A percentile compares a stretch with the other conserved stretches of the same genome.
These are phyloP conservation scores for Hoplodrina blanda DNA, from an alignment of 2,888 invertebrate genomes.

Conservation along the genomic window DNA sequence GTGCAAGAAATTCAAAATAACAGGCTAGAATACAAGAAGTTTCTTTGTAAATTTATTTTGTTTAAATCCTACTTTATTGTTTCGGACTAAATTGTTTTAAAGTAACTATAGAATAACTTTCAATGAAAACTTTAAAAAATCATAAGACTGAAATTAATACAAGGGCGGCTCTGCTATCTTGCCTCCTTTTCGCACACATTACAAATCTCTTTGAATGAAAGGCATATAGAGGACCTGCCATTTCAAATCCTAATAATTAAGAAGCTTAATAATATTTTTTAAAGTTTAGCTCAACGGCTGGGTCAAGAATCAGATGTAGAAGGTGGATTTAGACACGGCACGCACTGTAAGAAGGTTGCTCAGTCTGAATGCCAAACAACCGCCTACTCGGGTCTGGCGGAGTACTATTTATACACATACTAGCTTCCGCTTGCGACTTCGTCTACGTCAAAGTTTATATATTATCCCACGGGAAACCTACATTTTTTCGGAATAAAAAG, in stretches of 20 bases:
- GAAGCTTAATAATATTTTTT: too few species aligned
- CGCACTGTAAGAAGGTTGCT: background rate
- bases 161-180: too few species aligned
- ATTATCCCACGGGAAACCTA: too few species aligned
- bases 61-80: background rate
- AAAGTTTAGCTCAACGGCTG: background rate
- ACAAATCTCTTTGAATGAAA: background rate
- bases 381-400: too few species aligned
- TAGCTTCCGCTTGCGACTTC: too few species aligned
- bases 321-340: background rate
- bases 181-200: background rate
- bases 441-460: too few species aligned
- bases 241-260: background rate
- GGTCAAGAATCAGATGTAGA: background rate
- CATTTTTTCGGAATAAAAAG: too few species aligned
- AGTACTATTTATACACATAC: too few species aligned
- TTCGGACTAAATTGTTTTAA: too few species aligned
- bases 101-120: too few species aligned
- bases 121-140: too few species aligned
- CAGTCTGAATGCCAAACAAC: background rate
- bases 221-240: background rate
- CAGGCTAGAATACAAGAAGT: background rate
- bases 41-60: background rate
- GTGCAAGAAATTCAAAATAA: slow-evolving; percentile 2
- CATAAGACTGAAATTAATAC: too few species aligned